These are phyloP conservation scores for Nestor notabilis DNA, from an alignment of 2,113 vertebrate species.

Conservation along the genomic window DNA sequence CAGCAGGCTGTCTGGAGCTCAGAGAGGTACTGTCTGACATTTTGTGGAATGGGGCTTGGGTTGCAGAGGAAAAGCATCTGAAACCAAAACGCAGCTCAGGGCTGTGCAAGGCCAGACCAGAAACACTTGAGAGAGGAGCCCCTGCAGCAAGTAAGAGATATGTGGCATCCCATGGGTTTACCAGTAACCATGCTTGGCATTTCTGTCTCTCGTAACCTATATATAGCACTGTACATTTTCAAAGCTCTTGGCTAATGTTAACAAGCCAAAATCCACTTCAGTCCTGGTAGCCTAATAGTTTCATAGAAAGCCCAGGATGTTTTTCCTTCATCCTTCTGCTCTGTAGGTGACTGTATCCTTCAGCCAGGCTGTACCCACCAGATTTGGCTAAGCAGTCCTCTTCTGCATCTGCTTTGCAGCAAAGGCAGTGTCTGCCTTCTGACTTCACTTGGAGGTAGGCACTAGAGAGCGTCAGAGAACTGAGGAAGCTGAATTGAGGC, in stretches of 20 bases:
- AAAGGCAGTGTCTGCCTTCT: not conserved
- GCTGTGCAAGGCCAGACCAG: not conserved
- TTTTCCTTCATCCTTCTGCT: not conserved
- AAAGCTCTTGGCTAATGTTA: slow-evolving; percentile 21
- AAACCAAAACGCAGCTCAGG: slow-evolving; percentile 26
- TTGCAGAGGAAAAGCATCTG: not conserved
- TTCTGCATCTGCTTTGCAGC: not conserved
- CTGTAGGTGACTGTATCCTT: not conserved
- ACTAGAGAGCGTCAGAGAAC: slow-evolving; percentile 59
- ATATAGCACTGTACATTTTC: not conserved
- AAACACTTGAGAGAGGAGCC: slow-evolving; percentile 18
- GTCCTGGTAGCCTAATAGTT: not conserved
- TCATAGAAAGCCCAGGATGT: not conserved
- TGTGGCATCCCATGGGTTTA: not conserved
- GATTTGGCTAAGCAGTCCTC: not conserved
- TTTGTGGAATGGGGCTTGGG: slow-evolving; percentile 33
- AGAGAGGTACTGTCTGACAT: slow-evolving; percentile 59
- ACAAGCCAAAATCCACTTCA: not conserved
- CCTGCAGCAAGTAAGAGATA: slow-evolving; percentile 32
- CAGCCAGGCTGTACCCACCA: not conserved
- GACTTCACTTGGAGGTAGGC: not conserved
- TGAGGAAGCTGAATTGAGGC: not conserved
- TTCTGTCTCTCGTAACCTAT: not conserved
- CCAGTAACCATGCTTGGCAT: not conserved
- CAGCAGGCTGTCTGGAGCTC: slow-evolving; percentile 1